Conservation (phyloP, 2,888 invertebrate species). For the Tribolium freemani region DNA sequence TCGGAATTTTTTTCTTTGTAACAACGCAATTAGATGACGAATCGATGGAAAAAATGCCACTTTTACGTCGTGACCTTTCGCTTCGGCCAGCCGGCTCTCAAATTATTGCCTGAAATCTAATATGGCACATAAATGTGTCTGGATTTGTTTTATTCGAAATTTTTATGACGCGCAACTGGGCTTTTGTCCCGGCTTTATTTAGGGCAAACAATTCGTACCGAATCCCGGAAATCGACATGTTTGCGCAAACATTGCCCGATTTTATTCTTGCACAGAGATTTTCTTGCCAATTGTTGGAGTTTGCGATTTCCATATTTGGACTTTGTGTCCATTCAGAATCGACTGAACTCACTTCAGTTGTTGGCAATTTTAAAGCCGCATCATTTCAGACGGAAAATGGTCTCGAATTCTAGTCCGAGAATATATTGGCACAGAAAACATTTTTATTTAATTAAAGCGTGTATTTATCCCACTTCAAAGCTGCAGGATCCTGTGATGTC, state of each 20-base stretch:
- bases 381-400: no score
- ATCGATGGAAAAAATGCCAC: neutral
- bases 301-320: neutral
- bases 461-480: neutral
- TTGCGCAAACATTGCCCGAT: constrained; percentile 16
- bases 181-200: constrained; percentile 9
- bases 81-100: neutral
- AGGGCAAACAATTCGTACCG: neutral
- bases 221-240: neutral
- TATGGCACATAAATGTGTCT: constrained; percentile 27
- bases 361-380: no score
- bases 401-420: no score
- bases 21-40: neutral
- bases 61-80: constrained; percentile 14
- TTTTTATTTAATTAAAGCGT: neutral
- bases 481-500: neutral
- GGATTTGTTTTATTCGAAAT: constrained; percentile 28
- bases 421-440: no score
- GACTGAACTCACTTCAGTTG: neutral
- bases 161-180: constrained; percentile 10
- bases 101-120: constrained; percentile 21
- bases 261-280: constrained; percentile 22
- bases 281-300: constrained; percentile 1
- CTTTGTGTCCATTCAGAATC: neutral
- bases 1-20: neutral